Evolutionary conservation across 2,888 invertebrate species (phyloP).

Genomic region (Sesia bembeciformis): DNA sequence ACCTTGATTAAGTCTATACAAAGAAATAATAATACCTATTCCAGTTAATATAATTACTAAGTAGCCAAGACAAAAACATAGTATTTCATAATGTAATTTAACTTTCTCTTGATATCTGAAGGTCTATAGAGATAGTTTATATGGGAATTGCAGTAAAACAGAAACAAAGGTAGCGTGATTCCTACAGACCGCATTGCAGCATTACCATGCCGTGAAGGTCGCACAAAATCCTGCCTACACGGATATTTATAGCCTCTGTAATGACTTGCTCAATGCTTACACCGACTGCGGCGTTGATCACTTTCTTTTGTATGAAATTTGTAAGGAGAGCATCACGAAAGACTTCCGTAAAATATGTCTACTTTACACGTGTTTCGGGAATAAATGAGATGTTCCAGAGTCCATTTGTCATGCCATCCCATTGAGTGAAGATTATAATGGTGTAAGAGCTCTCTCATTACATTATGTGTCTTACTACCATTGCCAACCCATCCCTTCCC

Average conservation of each 20-base stretch:
- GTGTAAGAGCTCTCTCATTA: too few relatives aligned
- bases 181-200: constrained; percentile 54
- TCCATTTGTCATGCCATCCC: too few relatives aligned
- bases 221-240: constrained; percentile 33
- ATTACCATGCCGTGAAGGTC: constrained; percentile 41
- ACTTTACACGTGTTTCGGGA: too few relatives aligned
- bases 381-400: too few relatives aligned
- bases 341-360: too few relatives aligned
- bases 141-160: constrained; percentile 36
- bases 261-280: neutral
- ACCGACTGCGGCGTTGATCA: neutral
- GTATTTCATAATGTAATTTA: neutral
- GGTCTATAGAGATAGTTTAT: constrained; percentile 26
- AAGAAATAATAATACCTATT: too few relatives aligned
- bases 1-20: too few relatives aligned
- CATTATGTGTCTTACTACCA: too few relatives aligned
- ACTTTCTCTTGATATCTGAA: constrained; percentile 25
- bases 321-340: too few relatives aligned
- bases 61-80: neutral
- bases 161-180: constrained; percentile 49
- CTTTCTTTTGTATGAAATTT: neutral
- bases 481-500: too few relatives aligned
- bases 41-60: neutral
- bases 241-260: neutral
- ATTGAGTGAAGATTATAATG: too few relatives aligned